These are phyloP conservation scores for Drosophila leontia DNA, from an alignment of 1,140 invertebrate genomes.

Conservation along the genomic window DNA sequence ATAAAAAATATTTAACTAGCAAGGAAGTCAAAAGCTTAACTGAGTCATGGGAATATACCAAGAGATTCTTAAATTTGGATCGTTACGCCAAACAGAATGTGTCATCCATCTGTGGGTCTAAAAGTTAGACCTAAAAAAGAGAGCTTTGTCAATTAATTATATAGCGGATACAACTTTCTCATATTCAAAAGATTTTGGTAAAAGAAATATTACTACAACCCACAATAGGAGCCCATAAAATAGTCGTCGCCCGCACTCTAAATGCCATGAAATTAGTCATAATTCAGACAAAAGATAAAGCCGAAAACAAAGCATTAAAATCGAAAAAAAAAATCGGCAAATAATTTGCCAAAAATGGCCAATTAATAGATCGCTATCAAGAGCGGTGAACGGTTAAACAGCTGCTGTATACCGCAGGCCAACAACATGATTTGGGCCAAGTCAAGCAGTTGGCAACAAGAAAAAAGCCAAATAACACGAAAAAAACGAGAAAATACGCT, in stretches of 20 bases:
- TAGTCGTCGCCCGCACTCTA: slow-evolving; percentile 63
- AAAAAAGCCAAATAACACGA: neutral
- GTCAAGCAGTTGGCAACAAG: slow-evolving; percentile 21
- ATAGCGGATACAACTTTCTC: neutral
- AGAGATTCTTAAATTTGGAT: neutral
- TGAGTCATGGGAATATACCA: slow-evolving; percentile 38
- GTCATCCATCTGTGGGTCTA: neutral
- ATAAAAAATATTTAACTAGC: slow-evolving; percentile 26
- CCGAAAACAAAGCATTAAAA: slow-evolving; percentile 34
- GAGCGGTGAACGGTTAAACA: slow-evolving; percentile 46
- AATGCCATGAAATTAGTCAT: slow-evolving; percentile 75
- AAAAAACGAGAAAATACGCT: slow-evolving; percentile 2
- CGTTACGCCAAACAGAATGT: neutral
- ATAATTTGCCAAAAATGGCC: slow-evolving; percentile 63
- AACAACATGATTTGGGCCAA: slow-evolving; percentile 25
- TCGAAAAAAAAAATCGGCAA: slow-evolving; percentile 27
- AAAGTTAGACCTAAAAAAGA: neutral
- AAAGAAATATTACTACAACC: neutral
- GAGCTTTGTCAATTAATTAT: slow-evolving; percentile 6
- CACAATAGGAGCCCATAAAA: slow-evolving; percentile 4
- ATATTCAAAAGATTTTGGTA: neutral
- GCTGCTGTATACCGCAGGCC: slow-evolving; percentile 39
- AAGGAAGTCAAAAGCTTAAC: slow-evolving; percentile 25
- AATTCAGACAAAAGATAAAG: slow-evolving; percentile 42
- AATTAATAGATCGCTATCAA: slow-evolving; percentile 59